Conservation (phyloP, 2,113 vertebrate genomes). For the Stegastes partitus region DNA sequence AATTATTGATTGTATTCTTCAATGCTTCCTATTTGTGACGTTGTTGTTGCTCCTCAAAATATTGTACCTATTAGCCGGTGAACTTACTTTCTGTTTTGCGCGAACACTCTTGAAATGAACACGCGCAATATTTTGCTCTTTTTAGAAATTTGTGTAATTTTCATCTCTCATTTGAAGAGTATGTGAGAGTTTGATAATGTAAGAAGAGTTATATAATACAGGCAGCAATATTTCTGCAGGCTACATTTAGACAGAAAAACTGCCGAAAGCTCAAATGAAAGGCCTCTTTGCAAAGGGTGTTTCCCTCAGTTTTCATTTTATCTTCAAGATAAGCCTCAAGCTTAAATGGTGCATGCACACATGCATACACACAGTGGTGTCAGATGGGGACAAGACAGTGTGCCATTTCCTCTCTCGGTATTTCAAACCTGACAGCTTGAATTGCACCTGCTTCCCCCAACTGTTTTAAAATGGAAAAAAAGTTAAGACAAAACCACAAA, state of each 20-base stretch:
- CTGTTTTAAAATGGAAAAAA: slow-evolving; percentile 63
- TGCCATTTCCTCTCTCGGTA: slow-evolving; percentile 74
- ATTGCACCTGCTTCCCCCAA: slow-evolving; percentile 76
- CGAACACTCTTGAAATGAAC: not conserved
- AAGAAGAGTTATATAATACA: slow-evolving; percentile 1
- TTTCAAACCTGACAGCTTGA: slow-evolving; percentile 74
- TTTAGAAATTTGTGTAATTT: not conserved
- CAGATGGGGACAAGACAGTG: slow-evolving; percentile 67
- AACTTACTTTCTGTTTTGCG: not conserved
- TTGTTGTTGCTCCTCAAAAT: not conserved
- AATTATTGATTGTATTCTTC: not conserved
- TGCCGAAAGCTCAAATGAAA: slow-evolving; percentile 37
- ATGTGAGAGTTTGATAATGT: not conserved
- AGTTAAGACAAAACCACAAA: slow-evolving; percentile 58
- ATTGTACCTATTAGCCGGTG: not conserved
- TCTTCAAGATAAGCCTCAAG: slow-evolving; percentile 67
- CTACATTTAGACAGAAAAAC: slow-evolving; percentile 18
- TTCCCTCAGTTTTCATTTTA: slow-evolving; percentile 67
- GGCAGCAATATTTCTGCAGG: not conserved
- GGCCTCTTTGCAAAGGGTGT: slow-evolving; percentile 49
- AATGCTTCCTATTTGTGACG: slow-evolving; percentile 2
- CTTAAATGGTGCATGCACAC: slow-evolving; percentile 20
- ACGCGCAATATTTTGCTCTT: slow-evolving; percentile 2
- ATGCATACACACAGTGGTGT: slow-evolving; percentile 49
- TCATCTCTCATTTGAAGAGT: not conserved